phyloP scores from a whole-genome alignment of 2,113 vertebrate species.

The Dipodomys merriami region DNA sequence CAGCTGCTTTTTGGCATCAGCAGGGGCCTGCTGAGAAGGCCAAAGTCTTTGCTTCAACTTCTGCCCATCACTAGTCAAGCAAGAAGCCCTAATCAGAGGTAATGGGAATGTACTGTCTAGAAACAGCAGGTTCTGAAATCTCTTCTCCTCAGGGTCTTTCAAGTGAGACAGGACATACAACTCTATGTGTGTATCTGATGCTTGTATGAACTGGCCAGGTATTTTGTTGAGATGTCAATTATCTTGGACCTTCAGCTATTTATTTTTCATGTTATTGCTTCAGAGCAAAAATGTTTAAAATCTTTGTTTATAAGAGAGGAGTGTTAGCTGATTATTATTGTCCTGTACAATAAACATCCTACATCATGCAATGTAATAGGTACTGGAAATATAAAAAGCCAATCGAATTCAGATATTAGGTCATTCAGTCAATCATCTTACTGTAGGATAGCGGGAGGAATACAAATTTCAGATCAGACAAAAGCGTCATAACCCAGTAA shows the following conservation, averaged over 20 bases:
- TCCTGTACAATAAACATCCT: neutral
- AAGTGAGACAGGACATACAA: neutral
- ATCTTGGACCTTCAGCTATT: neutral
- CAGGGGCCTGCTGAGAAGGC: slow-evolving; percentile 19
- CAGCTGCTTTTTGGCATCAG: slow-evolving; percentile 41
- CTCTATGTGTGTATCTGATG: neutral
- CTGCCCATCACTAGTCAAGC: slow-evolving; percentile 37
- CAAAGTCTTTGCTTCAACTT: slow-evolving; percentile 58
- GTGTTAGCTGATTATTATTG: neutral
- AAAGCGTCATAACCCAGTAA: neutral
- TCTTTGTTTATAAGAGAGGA: neutral
- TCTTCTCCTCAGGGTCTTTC: slow-evolving; percentile 21
- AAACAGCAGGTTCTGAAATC: neutral
- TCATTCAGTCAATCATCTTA: neutral
- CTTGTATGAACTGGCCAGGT: neutral
- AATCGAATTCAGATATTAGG: neutral
- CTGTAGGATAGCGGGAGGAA: neutral
- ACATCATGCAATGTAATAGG: neutral
- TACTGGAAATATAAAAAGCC: neutral
- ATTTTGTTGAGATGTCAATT: neutral
- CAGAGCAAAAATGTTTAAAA: slow-evolving; percentile 16
- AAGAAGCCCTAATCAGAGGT: slow-evolving; percentile 11
- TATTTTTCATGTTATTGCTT: neutral
- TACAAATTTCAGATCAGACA: neutral
- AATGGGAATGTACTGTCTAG: neutral